Percentiles rank a stretch among this genome's conserved stretches.
These are phyloP conservation scores for Portevinia maculata DNA, from an alignment of 2,888 invertebrate genomes.

Conservation along the genomic window DNA sequence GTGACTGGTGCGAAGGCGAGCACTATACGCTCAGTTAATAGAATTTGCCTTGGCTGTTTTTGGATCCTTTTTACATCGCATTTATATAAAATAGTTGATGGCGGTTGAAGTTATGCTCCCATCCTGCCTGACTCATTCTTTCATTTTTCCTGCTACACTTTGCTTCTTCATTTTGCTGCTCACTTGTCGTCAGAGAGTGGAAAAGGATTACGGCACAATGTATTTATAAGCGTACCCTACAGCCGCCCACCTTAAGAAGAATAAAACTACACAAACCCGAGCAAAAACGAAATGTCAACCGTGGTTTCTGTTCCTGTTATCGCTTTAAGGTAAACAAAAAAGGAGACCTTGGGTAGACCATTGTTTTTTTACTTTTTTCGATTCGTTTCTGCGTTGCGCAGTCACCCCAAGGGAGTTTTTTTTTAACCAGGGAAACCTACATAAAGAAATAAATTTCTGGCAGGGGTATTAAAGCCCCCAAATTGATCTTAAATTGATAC, in stretches of 20 bases:
- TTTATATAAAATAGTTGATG: background rate
- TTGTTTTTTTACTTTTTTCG: background rate
- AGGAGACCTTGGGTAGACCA: slow-evolving; percentile 18
- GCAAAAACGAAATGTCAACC: slow-evolving; percentile 7
- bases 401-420: slow-evolving; percentile 12
- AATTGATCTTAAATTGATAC: slow-evolving; percentile 24
- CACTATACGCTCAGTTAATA: slow-evolving; percentile 36
- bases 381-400: no score
- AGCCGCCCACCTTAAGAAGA: background rate
- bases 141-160: slow-evolving; percentile 45
- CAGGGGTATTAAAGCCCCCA: slow-evolving; percentile 15
- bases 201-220: slow-evolving; percentile 43
- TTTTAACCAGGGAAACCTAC: background rate
- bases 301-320: slow-evolving; percentile 38
- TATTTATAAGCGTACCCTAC: slow-evolving; percentile 24
- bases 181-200: slow-evolving; percentile 3
- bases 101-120: slow-evolving; percentile 14
- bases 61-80: background rate
- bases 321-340: slow-evolving; percentile 21
- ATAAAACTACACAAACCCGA: slow-evolving; percentile 12
- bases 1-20: slow-evolving; percentile 35
- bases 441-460: slow-evolving; percentile 22
- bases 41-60: slow-evolving; percentile 15
- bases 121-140: slow-evolving; percentile 15
- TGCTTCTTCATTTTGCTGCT: slow-evolving; percentile 4